Conservation (phyloP, 2,888 invertebrate species). For the Polydrusus cervinus region DNA sequence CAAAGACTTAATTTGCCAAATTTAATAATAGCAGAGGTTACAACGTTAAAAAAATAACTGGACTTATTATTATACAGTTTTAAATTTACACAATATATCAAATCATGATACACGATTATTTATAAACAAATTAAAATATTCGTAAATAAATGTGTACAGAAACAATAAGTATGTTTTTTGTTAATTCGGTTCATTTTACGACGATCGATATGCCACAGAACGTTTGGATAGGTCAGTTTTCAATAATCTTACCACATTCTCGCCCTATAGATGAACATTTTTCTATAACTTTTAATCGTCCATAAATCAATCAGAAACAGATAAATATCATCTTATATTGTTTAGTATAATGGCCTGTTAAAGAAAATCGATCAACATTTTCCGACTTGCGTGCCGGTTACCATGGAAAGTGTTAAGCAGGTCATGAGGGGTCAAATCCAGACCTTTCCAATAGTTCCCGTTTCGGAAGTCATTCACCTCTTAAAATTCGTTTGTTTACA, state of each 20-base stretch:
- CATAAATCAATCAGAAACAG: neutral
- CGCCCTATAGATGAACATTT: no score
- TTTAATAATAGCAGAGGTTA: neutral
- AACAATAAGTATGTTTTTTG: no score
- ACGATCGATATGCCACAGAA: no score
- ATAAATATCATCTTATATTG: conserved; percentile 3
- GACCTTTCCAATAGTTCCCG: conserved; percentile 60
- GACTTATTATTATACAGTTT: neutral
- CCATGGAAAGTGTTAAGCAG: conserved; percentile 74
- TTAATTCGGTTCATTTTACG: no score
- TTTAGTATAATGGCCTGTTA: conserved; percentile 19
- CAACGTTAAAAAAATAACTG: neutral
- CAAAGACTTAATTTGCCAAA: neutral
- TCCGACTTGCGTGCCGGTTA: conserved; percentile 72
- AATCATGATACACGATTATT: no score
- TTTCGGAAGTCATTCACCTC: conserved; percentile 51
- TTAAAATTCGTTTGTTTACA: conserved; percentile 44
- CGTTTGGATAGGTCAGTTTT: no score
- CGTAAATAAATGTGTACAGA: no score
- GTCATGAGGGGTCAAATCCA: conserved; percentile 72
- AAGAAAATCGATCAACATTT: conserved; percentile 69
- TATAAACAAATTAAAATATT: no score
- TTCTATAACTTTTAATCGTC: neutral
- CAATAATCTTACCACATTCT: no score
- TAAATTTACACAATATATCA: no score